Evolutionary conservation across 2,888 invertebrate genomes (phyloP).

Genomic region (Chironomus tentans): DNA sequence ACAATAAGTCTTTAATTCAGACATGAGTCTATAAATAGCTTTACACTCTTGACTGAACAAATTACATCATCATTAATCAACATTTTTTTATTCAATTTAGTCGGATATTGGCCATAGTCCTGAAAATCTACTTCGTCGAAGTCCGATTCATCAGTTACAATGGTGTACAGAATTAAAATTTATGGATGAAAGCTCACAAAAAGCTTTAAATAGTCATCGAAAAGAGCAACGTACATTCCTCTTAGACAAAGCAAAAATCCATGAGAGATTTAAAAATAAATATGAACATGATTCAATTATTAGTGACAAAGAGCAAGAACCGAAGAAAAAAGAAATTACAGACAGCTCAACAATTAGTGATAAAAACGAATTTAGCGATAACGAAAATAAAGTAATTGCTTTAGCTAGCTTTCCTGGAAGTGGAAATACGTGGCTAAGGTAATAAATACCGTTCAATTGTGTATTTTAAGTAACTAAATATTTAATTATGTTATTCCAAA

Average conservation of each 20-base stretch:
- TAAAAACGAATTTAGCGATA: conserved; percentile 17
- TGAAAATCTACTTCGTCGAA: conserved; percentile 32
- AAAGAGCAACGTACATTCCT: background rate
- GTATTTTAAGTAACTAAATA: too few relatives aligned
- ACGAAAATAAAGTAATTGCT: conserved; percentile 41
- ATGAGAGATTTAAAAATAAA: too few relatives aligned
- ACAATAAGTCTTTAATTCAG: too few relatives aligned
- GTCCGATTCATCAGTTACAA: conserved; percentile 33
- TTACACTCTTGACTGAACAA: background rate
- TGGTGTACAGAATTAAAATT: conserved; percentile 41
- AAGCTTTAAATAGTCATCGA: background rate
- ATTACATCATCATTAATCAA: too few relatives aligned
- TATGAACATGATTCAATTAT: too few relatives aligned
- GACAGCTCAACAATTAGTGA: conserved; percentile 19
- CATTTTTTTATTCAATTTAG: conserved; percentile 20
- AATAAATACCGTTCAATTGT: too few relatives aligned
- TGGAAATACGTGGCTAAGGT: conserved; percentile 67
- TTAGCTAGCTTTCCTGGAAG: conserved; percentile 75
- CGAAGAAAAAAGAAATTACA: background rate
- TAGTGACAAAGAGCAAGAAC: too few relatives aligned
- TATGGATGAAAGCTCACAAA: conserved; percentile 28
- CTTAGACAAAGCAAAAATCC: background rate
- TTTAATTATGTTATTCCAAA: too few relatives aligned
- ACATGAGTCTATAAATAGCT: background rate
- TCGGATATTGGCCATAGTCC: conserved; percentile 33